Evolutionary conservation across 2,797 vertebrate genomes (phyloP).

Genomic region (Bucorvus abyssinicus): DNA sequence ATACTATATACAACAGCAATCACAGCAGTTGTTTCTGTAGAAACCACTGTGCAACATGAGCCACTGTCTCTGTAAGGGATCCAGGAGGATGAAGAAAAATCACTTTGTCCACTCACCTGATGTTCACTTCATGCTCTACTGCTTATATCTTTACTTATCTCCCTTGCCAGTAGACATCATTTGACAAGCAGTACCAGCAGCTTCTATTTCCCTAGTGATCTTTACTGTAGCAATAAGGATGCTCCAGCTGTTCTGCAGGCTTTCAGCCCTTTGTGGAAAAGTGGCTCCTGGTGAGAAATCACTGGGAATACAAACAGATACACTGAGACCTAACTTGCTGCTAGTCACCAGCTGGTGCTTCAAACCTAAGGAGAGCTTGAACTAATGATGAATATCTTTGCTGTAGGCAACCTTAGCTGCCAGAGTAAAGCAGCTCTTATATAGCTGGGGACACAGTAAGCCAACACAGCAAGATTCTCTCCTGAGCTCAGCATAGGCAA

Average conservation of each 20-base stretch:
- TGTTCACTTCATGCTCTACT: not conserved
- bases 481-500: not conserved
- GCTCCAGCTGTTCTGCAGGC: not conserved
- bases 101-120: not conserved
- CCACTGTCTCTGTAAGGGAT: not conserved
- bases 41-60: not conserved
- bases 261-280: not conserved
- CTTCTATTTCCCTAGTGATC: not conserved
- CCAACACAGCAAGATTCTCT: not conserved
- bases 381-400: not conserved
- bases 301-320: not conserved
- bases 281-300: not conserved
- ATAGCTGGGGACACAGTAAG: not conserved
- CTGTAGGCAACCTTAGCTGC: not conserved
- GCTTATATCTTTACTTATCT: not conserved
- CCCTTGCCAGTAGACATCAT: not conserved
- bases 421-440: not conserved
- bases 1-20: not conserved
- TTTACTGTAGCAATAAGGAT: not conserved
- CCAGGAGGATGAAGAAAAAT: not conserved
- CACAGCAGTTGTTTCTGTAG: not conserved
- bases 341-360: not conserved
- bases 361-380: not conserved
- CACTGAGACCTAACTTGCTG: not conserved
- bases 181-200: not conserved